These are phyloP conservation scores for Drosophila gaucha DNA, from an alignment of 2,888 invertebrate species.

Conservation along the genomic window DNA sequence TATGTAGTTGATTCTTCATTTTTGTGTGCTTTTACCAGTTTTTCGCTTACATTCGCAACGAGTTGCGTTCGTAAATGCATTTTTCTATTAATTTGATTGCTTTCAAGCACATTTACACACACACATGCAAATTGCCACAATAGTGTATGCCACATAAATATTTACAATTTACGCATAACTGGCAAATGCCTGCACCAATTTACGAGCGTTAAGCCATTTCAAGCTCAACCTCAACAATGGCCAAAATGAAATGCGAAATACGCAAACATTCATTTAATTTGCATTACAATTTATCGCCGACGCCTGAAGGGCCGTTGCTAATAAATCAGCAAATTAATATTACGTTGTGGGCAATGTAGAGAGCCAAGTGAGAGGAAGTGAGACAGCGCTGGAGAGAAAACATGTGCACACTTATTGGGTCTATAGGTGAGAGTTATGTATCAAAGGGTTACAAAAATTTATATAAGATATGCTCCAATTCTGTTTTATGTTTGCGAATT, in stretches of 20 bases:
- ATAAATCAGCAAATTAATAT: constrained; percentile 77
- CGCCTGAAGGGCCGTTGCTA: constrained; percentile 46
- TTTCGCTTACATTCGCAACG: constrained; percentile 58
- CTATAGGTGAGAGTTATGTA: background rate
- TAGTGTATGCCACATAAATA: constrained; percentile 48
- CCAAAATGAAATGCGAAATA: constrained; percentile 43
- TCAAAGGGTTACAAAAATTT: background rate
- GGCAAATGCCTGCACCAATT: constrained; percentile 31
- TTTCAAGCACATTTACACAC: constrained; percentile 37
- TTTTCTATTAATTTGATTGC: constrained; percentile 46
- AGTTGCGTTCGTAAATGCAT: constrained; percentile 47
- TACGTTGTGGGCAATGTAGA: constrained; percentile 25
- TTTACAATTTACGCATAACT: constrained; percentile 47
- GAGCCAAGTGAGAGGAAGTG: too few relatives aligned
- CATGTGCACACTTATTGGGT: background rate
- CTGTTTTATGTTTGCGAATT: too few relatives aligned
- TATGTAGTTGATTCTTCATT: constrained; percentile 16
- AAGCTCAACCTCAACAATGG: constrained; percentile 43
- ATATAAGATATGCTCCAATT: background rate
- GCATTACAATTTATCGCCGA: constrained; percentile 70
- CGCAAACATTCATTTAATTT: constrained; percentile 68
- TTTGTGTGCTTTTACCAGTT: constrained; percentile 45
- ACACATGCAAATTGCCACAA: constrained; percentile 26
- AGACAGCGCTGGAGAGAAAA: background rate
- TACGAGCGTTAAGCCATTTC: constrained; percentile 30